Evolutionary conservation across 37 sponge, comb jelly and placozoan species (phyloP).

Genomic region (Ephydatia muelleri): DNA sequence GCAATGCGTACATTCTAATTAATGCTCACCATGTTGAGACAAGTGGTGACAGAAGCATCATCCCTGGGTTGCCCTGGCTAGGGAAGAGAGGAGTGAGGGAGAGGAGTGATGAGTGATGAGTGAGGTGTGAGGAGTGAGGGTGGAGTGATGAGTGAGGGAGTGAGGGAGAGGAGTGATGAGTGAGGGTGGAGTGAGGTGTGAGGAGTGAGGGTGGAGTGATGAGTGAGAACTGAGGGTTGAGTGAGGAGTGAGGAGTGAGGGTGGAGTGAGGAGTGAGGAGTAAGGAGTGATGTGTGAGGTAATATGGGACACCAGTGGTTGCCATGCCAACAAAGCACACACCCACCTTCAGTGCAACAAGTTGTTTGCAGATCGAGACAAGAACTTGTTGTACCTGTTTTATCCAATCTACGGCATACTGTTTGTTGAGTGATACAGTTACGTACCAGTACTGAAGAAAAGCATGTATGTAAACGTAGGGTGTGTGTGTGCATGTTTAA

Average conservation of each 20-base stretch:
- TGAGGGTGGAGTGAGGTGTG: conserved; percentile 4
- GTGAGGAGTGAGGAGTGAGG: too few species aligned
- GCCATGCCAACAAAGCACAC: too few species aligned
- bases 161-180: neutral
- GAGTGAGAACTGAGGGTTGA: conserved; percentile 1
- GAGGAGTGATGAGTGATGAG: neutral
- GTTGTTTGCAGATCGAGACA: conserved; percentile 5
- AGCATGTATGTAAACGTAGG: too few species aligned
- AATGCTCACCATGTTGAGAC: conserved; percentile 53
- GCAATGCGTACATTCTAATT: neutral
- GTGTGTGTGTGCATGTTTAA: too few species aligned
- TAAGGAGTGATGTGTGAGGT: neutral
- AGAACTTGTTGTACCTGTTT: conserved; percentile 54
- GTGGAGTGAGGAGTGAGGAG: too few species aligned
- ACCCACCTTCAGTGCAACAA: conserved; percentile 49
- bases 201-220: conserved; percentile 13
- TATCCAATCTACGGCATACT: conserved; percentile 59
- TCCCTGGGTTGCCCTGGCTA: conserved; percentile 52
- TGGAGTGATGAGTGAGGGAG: neutral
- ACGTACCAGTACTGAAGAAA: conserved; percentile 75
- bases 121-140: too few species aligned
- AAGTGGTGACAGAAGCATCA: conserved; percentile 23
- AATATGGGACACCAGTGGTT: neutral
- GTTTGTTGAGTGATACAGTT: conserved; percentile 62
- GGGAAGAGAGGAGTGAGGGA: neutral